Conservation (phyloP, 2,113 vertebrate species). For the Ceyx melanurus region DNA sequence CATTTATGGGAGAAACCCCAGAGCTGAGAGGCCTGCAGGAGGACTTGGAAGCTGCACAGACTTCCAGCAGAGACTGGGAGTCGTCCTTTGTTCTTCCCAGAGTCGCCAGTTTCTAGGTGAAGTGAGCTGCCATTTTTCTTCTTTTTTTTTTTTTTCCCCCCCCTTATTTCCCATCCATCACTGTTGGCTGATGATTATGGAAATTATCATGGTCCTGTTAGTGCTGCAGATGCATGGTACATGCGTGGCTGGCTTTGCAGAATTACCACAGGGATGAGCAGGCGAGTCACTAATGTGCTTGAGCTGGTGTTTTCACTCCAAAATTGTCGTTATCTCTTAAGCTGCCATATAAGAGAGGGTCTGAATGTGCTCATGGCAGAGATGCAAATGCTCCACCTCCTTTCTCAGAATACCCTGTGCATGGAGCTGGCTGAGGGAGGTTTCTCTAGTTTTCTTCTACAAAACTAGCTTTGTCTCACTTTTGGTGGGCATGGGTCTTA, state of each 20-base stretch:
- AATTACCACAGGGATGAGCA: neutral
- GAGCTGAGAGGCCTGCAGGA: neutral
- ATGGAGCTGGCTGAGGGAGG: neutral
- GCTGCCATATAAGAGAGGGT: neutral
- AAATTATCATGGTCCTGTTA: neutral
- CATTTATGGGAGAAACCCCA: accelerated
- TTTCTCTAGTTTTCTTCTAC: neutral
- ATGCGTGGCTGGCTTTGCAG: neutral
- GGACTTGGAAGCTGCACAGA: neutral
- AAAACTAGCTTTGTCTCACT: neutral
- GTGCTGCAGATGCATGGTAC: neutral
- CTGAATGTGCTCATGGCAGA: neutral
- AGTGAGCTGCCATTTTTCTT: neutral
- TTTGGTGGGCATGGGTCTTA: neutral
- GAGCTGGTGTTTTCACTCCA: neutral
- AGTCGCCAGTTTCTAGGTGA: neutral
- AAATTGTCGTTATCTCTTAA: neutral
- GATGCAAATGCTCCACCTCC: neutral
- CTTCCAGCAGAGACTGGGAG: neutral
- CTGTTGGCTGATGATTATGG: neutral
- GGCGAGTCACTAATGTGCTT: neutral
- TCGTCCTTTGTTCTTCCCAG: neutral
- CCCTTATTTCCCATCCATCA: neutral
- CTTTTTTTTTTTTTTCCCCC: neutral
- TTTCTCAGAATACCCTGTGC: neutral